Conservation (phyloP, 2,888 invertebrate species). For the Odontocerum albicorne region DNA sequence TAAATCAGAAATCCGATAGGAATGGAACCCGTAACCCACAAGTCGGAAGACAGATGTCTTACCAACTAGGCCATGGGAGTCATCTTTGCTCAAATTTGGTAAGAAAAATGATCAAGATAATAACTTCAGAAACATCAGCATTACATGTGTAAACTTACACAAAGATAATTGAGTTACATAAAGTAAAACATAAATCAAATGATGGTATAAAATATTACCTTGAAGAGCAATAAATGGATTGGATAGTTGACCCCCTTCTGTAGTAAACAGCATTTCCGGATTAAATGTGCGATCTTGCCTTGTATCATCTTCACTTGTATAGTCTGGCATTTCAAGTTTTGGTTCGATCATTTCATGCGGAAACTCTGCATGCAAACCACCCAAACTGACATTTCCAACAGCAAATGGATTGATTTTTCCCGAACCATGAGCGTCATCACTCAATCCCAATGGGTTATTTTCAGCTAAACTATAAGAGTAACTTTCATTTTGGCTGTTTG, state of each 20-base stretch:
- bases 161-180: too few relatives aligned
- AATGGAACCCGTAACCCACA: too few relatives aligned
- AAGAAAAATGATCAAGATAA: too few relatives aligned
- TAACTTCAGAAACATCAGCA: too few relatives aligned
- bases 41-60: too few relatives aligned
- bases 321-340: conserved; percentile 74
- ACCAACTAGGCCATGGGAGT: too few relatives aligned
- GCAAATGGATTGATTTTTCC: conserved; percentile 43
- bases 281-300: conserved; percentile 33
- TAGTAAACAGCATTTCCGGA: conserved; percentile 30
- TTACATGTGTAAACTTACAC: too few relatives aligned
- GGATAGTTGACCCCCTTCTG: conserved; percentile 41
- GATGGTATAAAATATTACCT: too few relatives aligned
- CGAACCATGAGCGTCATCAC: conserved; percentile 28
- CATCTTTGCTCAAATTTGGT: too few relatives aligned
- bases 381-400: conserved; percentile 32
- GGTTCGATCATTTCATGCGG: conserved; percentile 54
- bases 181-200: too few relatives aligned
- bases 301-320: conserved; percentile 68
- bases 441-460: conserved; percentile 24
- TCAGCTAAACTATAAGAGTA: conserved; percentile 29
- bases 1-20: too few relatives aligned
- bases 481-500: conserved; percentile 31
- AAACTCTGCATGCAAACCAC: conserved; percentile 43
- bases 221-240: conserved; percentile 50